Percentiles rank a stretch among this genome's conserved stretches.
phyloP scores from a whole-genome alignment of 2,113 vertebrate genomes.

The Stigmatopora argus region DNA sequence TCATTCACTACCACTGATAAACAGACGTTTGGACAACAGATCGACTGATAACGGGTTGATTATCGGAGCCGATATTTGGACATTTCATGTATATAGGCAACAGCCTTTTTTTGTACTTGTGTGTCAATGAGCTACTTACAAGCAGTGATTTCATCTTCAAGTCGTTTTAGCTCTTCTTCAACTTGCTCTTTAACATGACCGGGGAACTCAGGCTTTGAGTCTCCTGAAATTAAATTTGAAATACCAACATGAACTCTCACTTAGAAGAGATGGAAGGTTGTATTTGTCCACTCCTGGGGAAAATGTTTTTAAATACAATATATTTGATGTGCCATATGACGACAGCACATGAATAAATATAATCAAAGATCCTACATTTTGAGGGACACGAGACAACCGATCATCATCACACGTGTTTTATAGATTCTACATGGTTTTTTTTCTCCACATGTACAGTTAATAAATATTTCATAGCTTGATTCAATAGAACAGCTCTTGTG shows the following conservation, averaged over 20 bases:
- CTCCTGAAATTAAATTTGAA: constrained; percentile 22
- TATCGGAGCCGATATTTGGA: too few species aligned
- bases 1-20: too few species aligned
- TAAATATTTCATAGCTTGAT: not conserved
- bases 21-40: too few species aligned
- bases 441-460: not conserved
- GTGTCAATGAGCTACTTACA: constrained; percentile 63
- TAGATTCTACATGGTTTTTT: not conserved
- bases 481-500: not conserved
- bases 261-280: not conserved
- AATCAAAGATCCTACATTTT: not conserved
- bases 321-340: not conserved
- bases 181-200: constrained; percentile 78
- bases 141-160: constrained; percentile 84
- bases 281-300: not conserved
- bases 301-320: not conserved
- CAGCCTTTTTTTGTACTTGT: not conserved
- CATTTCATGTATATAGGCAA: too few species aligned
- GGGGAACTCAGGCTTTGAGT: constrained; percentile 65
- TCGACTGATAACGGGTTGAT: too few species aligned
- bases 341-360: not conserved
- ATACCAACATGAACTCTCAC: not conserved
- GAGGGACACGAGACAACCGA: not conserved
- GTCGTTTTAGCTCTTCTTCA: constrained; percentile 77
- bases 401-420: not conserved